Evolutionary conservation across 2,113 vertebrate species (phyloP).

Genomic region (Gnathonemus echidnorhynchus): DNA sequence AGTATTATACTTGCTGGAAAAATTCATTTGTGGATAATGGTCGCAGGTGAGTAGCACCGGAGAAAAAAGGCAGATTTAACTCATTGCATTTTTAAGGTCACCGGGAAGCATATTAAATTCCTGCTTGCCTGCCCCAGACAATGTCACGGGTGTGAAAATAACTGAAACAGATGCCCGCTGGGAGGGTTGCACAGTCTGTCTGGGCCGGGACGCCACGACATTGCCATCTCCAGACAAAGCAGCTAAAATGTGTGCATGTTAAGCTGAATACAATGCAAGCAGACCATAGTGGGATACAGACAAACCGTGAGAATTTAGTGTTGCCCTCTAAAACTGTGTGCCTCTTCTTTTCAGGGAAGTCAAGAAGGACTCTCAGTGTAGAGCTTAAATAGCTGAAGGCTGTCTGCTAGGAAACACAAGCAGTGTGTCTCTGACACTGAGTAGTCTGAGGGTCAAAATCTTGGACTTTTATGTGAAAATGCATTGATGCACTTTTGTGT

Average conservation of each 20-base stretch:
- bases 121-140: not conserved
- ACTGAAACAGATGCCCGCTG: not conserved
- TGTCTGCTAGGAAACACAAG: not conserved
- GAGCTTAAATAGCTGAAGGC: not conserved
- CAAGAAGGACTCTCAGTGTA: not conserved
- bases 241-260: not conserved
- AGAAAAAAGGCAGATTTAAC: not conserved
- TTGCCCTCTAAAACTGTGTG: not conserved
- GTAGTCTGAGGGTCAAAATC: not conserved
- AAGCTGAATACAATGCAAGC: not conserved
- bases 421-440: not conserved
- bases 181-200: not conserved
- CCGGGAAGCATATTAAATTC: not conserved
- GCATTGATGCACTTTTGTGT: not conserved
- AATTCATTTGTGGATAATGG: not conserved
- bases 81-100: not conserved
- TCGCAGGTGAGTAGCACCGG: not conserved
- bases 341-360: not conserved
- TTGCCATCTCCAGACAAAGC: conserved; percentile 18
- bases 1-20: not conserved
- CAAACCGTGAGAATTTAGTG: not conserved
- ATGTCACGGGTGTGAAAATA: not conserved
- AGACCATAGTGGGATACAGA: not conserved
- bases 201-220: not conserved
- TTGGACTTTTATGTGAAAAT: not conserved